phyloP scores from a whole-genome alignment of 1,140 invertebrate genomes.

The Copidosoma floridanum region DNA sequence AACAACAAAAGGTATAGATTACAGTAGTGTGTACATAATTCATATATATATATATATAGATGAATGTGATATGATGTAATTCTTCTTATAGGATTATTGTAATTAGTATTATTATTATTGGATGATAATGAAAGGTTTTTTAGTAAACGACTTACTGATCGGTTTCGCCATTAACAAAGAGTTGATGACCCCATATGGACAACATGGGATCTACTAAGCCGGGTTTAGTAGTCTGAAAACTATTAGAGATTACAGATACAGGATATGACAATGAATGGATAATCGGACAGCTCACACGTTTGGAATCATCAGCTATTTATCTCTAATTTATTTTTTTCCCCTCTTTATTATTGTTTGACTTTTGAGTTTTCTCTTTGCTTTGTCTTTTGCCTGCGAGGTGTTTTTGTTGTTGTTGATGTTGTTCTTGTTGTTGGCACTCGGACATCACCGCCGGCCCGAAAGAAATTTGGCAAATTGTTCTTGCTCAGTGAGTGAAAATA shows the following conservation, averaged over 20 bases:
- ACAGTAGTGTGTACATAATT: no score
- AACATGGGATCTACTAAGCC: constrained; percentile 96
- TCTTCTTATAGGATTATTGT: constrained; percentile 13
- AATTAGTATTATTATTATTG: constrained; percentile 34
- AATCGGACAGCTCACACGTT: constrained; percentile 9
- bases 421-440: no score
- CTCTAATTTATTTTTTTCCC: constrained; percentile 2
- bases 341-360: neutral
- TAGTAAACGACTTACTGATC: constrained; percentile 80
- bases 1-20: no score
- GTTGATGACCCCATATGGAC: constrained; percentile 95
- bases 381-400: neutral
- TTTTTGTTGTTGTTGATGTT: constrained; percentile 7
- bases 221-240: constrained; percentile 93
- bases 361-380: neutral
- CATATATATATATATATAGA: no score
- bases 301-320: neutral
- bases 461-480: neutral
- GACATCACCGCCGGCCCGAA: no score
- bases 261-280: constrained; percentile 41
- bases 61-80: no score
- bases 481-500: neutral
- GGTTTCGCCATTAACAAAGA: constrained; percentile 93
- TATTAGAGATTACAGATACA: constrained; percentile 61
- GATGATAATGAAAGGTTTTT: constrained; percentile 41